Conservation (phyloP, 2,113 vertebrate genomes). For the Toxostoma redivivum region DNA sequence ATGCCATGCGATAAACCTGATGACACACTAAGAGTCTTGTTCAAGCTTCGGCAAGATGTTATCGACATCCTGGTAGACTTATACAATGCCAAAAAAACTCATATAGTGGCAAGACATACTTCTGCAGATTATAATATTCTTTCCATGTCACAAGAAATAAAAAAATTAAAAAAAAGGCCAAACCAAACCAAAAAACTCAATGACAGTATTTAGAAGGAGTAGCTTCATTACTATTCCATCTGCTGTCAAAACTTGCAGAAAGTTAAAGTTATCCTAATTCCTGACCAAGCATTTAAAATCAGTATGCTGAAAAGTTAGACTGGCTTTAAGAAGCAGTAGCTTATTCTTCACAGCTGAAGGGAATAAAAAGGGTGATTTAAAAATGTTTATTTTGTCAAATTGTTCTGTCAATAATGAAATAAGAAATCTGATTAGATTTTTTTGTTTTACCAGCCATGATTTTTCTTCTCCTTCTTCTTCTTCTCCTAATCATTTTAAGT, state of each 20-base stretch:
- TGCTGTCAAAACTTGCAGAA: neutral
- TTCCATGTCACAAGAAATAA: neutral
- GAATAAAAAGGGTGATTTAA: neutral
- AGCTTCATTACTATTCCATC: neutral
- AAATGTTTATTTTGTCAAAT: neutral
- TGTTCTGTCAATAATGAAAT: neutral
- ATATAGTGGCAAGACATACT: neutral
- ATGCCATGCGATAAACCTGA: neutral
- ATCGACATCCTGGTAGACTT: neutral
- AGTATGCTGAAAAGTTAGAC: neutral
- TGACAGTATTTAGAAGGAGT: neutral
- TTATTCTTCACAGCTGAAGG: neutral
- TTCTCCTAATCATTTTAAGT: neutral
- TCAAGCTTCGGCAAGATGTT: neutral
- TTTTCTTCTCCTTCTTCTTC: neutral
- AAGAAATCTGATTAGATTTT: neutral
- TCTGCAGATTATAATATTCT: neutral
- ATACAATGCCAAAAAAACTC: neutral
- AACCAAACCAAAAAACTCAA: neutral
- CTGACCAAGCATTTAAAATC: neutral
- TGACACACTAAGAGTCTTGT: neutral
- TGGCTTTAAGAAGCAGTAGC: neutral
- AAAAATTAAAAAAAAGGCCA: neutral
- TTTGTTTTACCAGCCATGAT: neutral
- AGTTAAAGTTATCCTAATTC: neutral